Conservation (phyloP, 2,797 vertebrate genomes). For the Garrulus glandarius region DNA sequence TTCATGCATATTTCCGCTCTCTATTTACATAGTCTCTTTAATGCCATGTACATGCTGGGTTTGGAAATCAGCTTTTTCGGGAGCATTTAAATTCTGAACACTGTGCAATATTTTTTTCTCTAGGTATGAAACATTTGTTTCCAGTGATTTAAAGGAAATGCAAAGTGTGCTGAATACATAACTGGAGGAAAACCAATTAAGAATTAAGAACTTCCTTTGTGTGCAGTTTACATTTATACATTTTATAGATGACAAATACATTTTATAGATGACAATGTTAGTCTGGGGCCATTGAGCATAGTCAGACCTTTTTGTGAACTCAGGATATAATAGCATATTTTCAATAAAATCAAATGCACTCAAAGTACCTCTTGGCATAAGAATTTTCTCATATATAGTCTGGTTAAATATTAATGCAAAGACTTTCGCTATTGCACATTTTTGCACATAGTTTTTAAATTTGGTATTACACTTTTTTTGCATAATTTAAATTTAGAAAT, state of each 20-base stretch:
- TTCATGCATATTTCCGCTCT: not conserved
- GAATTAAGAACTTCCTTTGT: not conserved
- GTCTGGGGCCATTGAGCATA: not conserved
- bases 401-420: conserved; percentile 68
- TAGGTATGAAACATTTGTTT: not conserved
- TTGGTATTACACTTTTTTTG: conserved; percentile 47
- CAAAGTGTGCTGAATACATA: not conserved
- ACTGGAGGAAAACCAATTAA: not conserved
- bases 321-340: not conserved
- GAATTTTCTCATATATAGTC: conserved; percentile 19
- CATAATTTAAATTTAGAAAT: conserved; percentile 62
- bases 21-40: not conserved
- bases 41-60: not conserved
- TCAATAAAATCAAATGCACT: conserved; percentile 33
- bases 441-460: conserved; percentile 64
- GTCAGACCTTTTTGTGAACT: not conserved
- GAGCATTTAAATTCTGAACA: not conserved
- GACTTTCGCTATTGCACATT: conserved; percentile 48
- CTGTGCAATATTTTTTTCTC: not conserved
- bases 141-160: not conserved
- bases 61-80: not conserved
- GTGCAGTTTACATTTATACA: not conserved
- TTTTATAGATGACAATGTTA: not conserved
- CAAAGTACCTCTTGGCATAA: conserved; percentile 51
- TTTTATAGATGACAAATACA: not conserved